Evolutionary conservation across 53 echinoderm and acorn worm species (phyloP), one percentile per base, ranked within the genome.

Genomic region (Crossaster papposus): DNA sequence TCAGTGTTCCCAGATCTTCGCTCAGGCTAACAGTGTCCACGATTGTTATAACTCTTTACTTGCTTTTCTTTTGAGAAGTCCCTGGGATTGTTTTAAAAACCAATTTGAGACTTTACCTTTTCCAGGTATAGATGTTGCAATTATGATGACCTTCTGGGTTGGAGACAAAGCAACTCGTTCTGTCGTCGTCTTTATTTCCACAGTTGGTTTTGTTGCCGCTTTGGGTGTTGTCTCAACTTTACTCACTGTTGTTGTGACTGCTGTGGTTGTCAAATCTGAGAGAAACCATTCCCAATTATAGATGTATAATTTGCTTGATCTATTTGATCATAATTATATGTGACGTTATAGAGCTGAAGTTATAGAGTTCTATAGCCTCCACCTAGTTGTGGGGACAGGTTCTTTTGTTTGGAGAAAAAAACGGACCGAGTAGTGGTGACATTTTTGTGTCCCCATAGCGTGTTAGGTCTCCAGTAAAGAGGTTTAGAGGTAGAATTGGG

Each of bases 161-260:
- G 82, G 82, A 34, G 82, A 64, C 68, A 37, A 1, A 10, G 44
- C 36, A 24, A 82, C 68, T 20, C 82, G 65, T 23, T 82, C 82
- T 32, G 65, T 82, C n/a, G 65, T 65, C 7, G 82, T 54, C 68
- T 34, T 65, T 34, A 82, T 82, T 64, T 65, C 68, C 64, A 82
- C 82, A 64, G 3, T 75, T 55, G 76, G 76, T 35, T 44, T 54
- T 17, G 55, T 76, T 0, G 77, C 36, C 36, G 12, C 32, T 23
- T 58, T 28, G 12, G 87, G 87, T 22, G 32, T 62, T 58, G 87
- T 87, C 53, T 87, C 77, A n/a, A 76, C 65, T 65, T 54, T 54
- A 24, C 65, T 82, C 3, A 82, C 87, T 76, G 87, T 87, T 13
- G 87, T 87, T 15, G 63, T 87, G 23, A 34, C 87, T 36, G 87